Evolutionary conservation across 2,113 vertebrate species (phyloP).

Genomic region (Rhinoderma darwinii): DNA sequence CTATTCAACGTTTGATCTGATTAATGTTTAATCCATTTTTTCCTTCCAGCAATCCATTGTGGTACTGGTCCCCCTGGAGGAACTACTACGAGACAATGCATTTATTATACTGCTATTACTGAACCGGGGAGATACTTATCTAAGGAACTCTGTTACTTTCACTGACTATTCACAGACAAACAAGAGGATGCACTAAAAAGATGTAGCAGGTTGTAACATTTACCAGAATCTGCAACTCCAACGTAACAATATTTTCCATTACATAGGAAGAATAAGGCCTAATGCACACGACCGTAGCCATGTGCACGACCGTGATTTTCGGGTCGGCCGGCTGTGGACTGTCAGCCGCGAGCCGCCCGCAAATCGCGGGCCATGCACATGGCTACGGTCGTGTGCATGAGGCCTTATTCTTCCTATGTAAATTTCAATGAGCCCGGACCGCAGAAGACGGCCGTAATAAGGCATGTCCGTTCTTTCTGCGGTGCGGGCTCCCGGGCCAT

Average conservation of each 20-base stretch:
- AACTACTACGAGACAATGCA: not conserved
- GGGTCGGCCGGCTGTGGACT: too few species aligned
- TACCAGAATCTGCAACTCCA: too few species aligned
- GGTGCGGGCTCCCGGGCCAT: too few species aligned
- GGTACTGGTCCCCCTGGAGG: not conserved
- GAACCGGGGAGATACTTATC: not conserved
- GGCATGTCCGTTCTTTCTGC: too few species aligned
- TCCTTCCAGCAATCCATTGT: slow-evolving; percentile 35
- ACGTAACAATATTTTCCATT: not conserved
- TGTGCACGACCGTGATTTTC: too few species aligned
- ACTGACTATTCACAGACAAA: not conserved
- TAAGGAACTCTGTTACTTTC: not conserved
- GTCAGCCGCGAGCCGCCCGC: too few species aligned
- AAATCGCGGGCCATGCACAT: too few species aligned
- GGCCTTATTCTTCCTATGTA: too few species aligned
- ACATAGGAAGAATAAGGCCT: not conserved
- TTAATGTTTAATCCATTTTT: slow-evolving; percentile 42
- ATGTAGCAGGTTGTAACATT: not conserved
- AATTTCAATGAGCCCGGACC: too few species aligned
- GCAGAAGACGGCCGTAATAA: too few species aligned
- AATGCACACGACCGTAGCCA: too few species aligned
- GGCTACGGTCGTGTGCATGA: too few species aligned
- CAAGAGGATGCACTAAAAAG: not conserved
- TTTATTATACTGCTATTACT: slow-evolving; percentile 14
- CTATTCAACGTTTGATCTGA: slow-evolving; percentile 27